phyloP scores from a whole-genome alignment of 1,140 invertebrate genomes.

The Nephila pilipes region DNA sequence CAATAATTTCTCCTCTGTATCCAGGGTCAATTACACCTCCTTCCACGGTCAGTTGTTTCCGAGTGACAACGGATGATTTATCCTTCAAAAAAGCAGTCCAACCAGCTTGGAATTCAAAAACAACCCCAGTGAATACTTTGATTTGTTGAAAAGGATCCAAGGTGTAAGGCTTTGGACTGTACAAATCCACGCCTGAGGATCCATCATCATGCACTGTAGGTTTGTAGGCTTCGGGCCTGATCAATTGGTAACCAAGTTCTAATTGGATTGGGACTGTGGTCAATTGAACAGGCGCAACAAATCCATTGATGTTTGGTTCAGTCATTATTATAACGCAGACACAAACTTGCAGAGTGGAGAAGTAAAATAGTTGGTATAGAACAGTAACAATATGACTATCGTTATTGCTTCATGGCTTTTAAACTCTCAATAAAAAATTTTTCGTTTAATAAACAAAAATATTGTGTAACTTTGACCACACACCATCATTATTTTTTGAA shows the following conservation, averaged over 20 bases:
- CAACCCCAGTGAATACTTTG: not conserved
- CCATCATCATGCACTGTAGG: not conserved
- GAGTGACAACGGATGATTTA: not conserved
- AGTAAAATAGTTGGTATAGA: no score
- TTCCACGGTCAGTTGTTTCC: not conserved
- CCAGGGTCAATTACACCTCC: slow-evolving; percentile 14
- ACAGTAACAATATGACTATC: no score
- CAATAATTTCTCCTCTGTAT: not conserved
- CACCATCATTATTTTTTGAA: no score
- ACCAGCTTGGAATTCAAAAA: not conserved
- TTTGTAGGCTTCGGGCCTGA: not conserved
- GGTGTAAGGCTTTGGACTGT: not conserved
- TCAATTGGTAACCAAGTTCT: not conserved
- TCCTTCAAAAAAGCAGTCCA: not conserved
- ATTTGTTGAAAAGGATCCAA: not conserved
- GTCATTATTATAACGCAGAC: no score
- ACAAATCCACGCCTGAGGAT: not conserved
- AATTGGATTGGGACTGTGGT: no score
- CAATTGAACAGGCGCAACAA: no score
- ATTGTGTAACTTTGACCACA: no score
- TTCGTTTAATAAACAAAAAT: no score
- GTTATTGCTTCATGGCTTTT: no score
- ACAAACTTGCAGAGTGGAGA: no score
- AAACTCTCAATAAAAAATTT: no score
- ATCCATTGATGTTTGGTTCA: no score